These are phyloP conservation scores for Autographa pulchrina DNA, from an alignment of 2,888 invertebrate species.

Conservation along the genomic window DNA sequence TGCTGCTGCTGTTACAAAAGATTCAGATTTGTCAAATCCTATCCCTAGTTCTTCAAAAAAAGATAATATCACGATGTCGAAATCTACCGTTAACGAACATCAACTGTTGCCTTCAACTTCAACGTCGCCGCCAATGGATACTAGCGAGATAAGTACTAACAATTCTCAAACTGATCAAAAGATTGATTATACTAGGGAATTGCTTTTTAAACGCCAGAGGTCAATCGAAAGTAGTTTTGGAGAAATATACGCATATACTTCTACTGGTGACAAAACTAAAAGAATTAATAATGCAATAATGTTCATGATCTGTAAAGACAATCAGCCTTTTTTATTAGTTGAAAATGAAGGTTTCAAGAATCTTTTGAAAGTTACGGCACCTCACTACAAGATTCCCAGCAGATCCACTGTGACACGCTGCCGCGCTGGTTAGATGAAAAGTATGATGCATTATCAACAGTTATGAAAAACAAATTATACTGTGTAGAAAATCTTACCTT, in stretches of 20 bases:
- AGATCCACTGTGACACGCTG: too few species aligned
- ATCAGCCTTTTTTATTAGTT: slow-evolving; percentile 42
- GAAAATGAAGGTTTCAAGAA: too few species aligned
- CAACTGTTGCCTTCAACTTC: slow-evolving; percentile 46
- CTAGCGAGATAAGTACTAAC: slow-evolving; percentile 40
- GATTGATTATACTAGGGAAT: slow-evolving; percentile 39
- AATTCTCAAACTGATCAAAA: slow-evolving; percentile 44
- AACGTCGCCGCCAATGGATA: slow-evolving; percentile 45
- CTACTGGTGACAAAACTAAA: slow-evolving; percentile 50
- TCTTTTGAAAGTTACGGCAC: too few species aligned
- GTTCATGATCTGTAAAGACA: slow-evolving; percentile 61
- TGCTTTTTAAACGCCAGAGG: slow-evolving; percentile 54
- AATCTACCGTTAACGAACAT: slow-evolving; percentile 46
- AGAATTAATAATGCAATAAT: slow-evolving; percentile 58
- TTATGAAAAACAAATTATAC: too few species aligned
- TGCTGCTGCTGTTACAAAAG: slow-evolving; percentile 18
- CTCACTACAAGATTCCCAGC: too few species aligned
- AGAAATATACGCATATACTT: slow-evolving; percentile 51
- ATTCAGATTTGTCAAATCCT: slow-evolving; percentile 40
- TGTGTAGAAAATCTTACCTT: too few species aligned
- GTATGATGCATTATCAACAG: too few species aligned
- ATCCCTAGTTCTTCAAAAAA: slow-evolving; percentile 50
- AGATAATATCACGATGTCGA: slow-evolving; percentile 45
- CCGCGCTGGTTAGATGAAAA: too few species aligned
- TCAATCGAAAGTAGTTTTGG: slow-evolving; percentile 50